Conservation (phyloP, 2,113 vertebrate species). For the Rhizomys pruinosus region DNA sequence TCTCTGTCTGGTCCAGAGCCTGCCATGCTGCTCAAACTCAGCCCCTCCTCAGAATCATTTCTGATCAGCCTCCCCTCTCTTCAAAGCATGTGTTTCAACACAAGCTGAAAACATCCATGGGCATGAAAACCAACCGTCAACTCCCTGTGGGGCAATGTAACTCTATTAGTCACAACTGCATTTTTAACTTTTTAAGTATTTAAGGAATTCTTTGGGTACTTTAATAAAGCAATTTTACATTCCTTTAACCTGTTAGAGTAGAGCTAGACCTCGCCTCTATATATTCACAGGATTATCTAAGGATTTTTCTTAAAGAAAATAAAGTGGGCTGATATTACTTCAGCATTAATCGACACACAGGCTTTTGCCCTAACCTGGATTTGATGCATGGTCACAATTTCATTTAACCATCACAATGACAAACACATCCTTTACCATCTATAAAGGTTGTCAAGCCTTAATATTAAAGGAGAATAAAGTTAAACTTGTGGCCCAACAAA, state of each 20-base stretch:
- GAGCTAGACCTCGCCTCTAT: neutral
- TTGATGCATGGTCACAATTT: neutral
- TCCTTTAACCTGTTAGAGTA: constrained; percentile 23
- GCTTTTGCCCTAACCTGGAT: neutral
- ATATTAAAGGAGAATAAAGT: constrained; percentile 42
- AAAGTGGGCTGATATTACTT: neutral
- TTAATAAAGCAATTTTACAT: constrained; percentile 43
- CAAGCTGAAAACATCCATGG: neutral
- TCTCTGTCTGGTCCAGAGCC: neutral
- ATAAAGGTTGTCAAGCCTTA: constrained; percentile 3
- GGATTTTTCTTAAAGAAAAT: constrained; percentile 34
- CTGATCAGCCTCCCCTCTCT: neutral
- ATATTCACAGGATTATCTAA: neutral
- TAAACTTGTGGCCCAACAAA: neutral
- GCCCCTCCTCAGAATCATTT: neutral
- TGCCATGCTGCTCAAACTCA: neutral
- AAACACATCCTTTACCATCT: constrained; percentile 21
- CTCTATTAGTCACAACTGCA: neutral
- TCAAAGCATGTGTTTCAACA: neutral
- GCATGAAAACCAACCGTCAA: neutral
- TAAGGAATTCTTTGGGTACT: neutral
- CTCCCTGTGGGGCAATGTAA: neutral
- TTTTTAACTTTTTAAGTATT: neutral
- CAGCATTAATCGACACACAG: neutral
- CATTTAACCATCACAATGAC: constrained; percentile 24